Evolutionary conservation across 2,797 vertebrate genomes (phyloP).

Genomic region (Hylomyscus alleni): DNA sequence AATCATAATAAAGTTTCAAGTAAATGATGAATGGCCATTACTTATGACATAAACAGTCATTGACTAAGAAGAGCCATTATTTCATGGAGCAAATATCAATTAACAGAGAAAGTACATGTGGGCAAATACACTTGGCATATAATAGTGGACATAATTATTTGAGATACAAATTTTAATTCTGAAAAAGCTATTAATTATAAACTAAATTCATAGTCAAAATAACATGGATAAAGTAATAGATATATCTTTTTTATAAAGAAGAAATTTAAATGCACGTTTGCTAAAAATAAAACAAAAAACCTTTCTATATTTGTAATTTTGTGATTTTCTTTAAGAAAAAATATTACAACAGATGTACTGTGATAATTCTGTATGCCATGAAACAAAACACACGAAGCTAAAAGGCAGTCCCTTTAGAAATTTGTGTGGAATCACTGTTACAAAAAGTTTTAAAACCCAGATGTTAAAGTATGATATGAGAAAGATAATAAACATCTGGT

Average conservation of each 20-base stretch:
- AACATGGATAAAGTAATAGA: neutral
- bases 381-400: neutral
- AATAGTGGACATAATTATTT: neutral
- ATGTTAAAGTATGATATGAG: neutral
- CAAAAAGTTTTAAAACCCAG: neutral
- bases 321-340: neutral
- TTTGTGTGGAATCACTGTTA: neutral
- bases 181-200: constrained; percentile 19
- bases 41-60: neutral
- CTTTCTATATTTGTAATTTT: neutral
- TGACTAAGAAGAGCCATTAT: neutral
- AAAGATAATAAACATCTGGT: neutral
- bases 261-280: constrained; percentile 9
- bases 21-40: neutral
- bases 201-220: constrained; percentile 36
- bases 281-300: neutral
- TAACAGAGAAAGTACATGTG: neutral
- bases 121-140: neutral
- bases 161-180: neutral
- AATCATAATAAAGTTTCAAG: neutral
- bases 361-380: neutral
- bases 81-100: neutral
- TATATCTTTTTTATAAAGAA: constrained; percentile 6
- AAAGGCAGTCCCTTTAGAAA: constrained; percentile 11
- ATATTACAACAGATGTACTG: neutral